Percentiles rank a stretch among this genome's conserved stretches.
phyloP scores from a whole-genome alignment of 2,797 vertebrate species.

The Paramormyrops hopkinsi region DNA sequence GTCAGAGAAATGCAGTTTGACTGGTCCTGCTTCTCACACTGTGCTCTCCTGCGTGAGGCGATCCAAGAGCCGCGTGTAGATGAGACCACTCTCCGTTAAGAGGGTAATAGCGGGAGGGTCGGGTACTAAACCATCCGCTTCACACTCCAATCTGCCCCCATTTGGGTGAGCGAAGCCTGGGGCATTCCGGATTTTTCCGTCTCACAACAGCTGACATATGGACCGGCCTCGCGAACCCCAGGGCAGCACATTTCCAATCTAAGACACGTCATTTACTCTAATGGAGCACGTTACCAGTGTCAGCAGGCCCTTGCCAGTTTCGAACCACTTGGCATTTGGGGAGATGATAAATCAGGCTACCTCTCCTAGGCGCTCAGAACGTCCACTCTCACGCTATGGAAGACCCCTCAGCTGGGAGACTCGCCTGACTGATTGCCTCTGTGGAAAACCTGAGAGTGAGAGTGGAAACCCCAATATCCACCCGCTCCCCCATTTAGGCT shows the following conservation, averaged over 20 bases:
- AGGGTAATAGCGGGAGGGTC: background rate
- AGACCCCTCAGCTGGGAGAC: background rate
- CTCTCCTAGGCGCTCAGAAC: background rate
- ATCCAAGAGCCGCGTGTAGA: background rate
- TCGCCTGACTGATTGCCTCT: background rate
- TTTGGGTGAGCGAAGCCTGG: background rate
- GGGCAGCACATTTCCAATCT: background rate
- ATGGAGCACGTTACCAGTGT: background rate
- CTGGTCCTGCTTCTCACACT: background rate
- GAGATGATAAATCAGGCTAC: conserved; percentile 2
- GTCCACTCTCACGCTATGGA: background rate
- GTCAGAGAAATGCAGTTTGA: background rate
- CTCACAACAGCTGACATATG: background rate
- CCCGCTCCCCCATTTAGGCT: background rate
- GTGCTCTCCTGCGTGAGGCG: background rate
- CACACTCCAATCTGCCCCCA: background rate
- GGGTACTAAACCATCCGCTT: background rate
- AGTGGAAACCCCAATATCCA: background rate
- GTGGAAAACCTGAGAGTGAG: background rate
- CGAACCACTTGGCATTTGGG: background rate
- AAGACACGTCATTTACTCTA: conserved; percentile 14
- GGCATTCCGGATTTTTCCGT: background rate
- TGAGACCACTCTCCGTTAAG: background rate
- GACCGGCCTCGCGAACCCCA: background rate
- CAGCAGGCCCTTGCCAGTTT: background rate